Evolutionary conservation across 2,797 vertebrate genomes (phyloP), one percentile per base, ranked within the genome.

Genomic region (Fringilla coelebs): DNA sequence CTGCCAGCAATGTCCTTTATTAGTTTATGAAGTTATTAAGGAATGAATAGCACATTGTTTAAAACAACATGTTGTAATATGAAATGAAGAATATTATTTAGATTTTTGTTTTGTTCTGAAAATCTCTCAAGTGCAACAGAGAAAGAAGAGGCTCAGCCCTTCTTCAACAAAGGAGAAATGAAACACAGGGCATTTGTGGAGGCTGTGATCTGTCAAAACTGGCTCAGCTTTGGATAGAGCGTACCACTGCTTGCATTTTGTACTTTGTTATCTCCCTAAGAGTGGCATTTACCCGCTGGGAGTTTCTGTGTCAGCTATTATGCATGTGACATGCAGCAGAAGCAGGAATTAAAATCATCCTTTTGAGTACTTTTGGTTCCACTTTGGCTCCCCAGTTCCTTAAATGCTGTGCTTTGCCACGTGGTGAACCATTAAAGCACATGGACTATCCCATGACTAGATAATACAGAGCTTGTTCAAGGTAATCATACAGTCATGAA

Each of bases 221-320:
- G 1, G 0, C 60, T 48, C 51, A 46, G 14, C 55, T 63, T 79
- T 3, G 0, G 2, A 34, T 1, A 1, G 55, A 89, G 9, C n/a
- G 79, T 48, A 81, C 28, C 7, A 15, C 25, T n/a, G 29, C 75
- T 90, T 82, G 63, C 55, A 11, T 72, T 85, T 86, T 6, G 2
- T 80, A 9, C 49, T 63, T 85, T n/a, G 7, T 32, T 83, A 32
- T 46, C 58, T 51, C 46, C 40, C 36, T 29, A 26, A 66, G 41
- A 76, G 76, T 45, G 40, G 46, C 34, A 48, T 41, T 74, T 67
- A 36, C 41, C 43, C 81, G 58, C 65, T 62, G 36, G 29, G 29
- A 65, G 28, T 45, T 71, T 49, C 43, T 38, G 40, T 60, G 43
- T 71, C 41, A 18, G 24, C 46, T 85, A 57, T 58, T 70, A 24